Base-by-base conservation (phyloP, 92 coral and sea anemone species). In the Palythoa heliodiscus region DNA sequence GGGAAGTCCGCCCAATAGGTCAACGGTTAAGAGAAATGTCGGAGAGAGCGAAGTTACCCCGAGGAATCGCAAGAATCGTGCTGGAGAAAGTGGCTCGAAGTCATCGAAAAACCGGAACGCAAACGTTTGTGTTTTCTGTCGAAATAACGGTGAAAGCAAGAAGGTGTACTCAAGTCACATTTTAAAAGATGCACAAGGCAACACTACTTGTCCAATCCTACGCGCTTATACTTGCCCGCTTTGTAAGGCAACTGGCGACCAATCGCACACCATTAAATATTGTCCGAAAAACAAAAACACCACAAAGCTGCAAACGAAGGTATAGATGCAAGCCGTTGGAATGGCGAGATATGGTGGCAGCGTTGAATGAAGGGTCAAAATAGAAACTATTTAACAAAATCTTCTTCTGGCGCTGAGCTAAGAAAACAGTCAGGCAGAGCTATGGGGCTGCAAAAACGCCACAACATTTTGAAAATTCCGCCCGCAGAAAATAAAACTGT, bases 121-220 rank as follows among this genome's bases (percentile, higher is more conserved):
- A 43, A 97, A 97, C 84, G 99, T 97, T 43, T 97, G 99, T 88
- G 99, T 97, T 17, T 97, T 97, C 78, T 97, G 99, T 88, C 93
- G 99, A 77, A 97, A 97, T 89, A 97, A 97, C 88, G 99, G 99
- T 0, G 99, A 97, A 74, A 95, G 97, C 90, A 97, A 97, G 91
- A 97, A 97, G 63, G 99, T 97, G 19, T 97, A 97, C 77, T 93
- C 98, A 0, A 97, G 99, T 52, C 99, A 97, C 77, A 89, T 97
- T 22, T 83, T 97, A 47, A 97, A 97, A 55, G 99, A 97, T 93
- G 91, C 93, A 11, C 98, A 97, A 74, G 99, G 99, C 7, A 93
- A 95, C 83, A 97, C 99, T 4, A 93, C 96, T 2, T 97, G 99
- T 58, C 99, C 99, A 3, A 97, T 97, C 48, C 90, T 97, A 2